These are phyloP conservation scores for Lasioglossum lativentre DNA, from an alignment of 2,888 invertebrate genomes.

Conservation along the genomic window DNA sequence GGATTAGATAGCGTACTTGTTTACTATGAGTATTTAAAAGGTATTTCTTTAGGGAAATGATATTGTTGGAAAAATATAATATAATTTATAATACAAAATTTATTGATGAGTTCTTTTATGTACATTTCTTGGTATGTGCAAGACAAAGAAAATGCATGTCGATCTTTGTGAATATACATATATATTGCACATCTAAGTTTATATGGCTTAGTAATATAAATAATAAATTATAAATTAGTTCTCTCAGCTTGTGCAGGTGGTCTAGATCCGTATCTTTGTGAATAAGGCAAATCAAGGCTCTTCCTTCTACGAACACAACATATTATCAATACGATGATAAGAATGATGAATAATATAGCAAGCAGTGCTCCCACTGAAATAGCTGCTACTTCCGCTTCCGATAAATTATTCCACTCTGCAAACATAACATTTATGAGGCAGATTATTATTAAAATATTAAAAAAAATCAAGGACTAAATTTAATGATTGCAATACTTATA, in stretches of 20 bases:
- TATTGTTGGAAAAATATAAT: background rate
- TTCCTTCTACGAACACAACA: constrained; percentile 87
- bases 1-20: background rate
- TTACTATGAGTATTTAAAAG: background rate
- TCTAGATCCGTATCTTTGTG: constrained; percentile 81
- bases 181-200: constrained; percentile 9
- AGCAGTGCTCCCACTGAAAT: constrained; percentile 89
- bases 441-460: background rate
- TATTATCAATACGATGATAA: constrained; percentile 86
- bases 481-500: background rate
- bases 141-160: constrained; percentile 5
- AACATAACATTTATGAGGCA: constrained; percentile 50
- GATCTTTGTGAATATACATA: background rate
- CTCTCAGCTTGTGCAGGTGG: constrained; percentile 75
- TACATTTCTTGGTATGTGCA: constrained; percentile 28
- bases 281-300: constrained; percentile 87
- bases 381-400: constrained; percentile 88
- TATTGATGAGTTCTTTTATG: constrained; percentile 18
- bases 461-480: background rate
- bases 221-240: constrained; percentile 71
- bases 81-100: constrained; percentile 17
- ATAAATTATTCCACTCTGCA: constrained; percentile 85
- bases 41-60: background rate
- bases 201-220: background rate
- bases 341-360: constrained; percentile 87